Evolutionary conservation across 2,113 vertebrate species (phyloP).

Genomic region (Gracilinanus agilis): DNA sequence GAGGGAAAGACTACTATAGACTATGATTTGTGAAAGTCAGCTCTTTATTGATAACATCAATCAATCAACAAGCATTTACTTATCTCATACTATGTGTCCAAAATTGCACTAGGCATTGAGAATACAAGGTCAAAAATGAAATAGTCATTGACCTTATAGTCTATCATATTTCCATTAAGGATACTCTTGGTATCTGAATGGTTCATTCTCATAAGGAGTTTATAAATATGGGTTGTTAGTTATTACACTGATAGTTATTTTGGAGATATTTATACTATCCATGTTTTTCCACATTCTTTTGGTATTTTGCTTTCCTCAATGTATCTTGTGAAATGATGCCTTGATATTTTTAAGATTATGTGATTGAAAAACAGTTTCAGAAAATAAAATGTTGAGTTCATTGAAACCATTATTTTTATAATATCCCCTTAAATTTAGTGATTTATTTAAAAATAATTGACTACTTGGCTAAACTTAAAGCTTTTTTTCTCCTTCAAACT

Average conservation of each 20-base stretch:
- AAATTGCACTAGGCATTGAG: neutral
- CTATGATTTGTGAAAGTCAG: neutral
- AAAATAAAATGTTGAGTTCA: neutral
- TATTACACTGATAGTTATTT: neutral
- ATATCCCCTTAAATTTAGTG: neutral
- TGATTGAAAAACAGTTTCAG: neutral
- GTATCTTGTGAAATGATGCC: neutral
- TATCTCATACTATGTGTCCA: neutral
- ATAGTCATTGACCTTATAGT: neutral
- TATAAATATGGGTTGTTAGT: neutral
- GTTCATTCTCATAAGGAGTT: neutral
- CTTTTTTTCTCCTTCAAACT: neutral
- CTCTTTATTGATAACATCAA: neutral
- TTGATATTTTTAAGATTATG: neutral
- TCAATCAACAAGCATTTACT: neutral
- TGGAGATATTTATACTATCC: neutral
- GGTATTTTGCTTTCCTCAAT: neutral
- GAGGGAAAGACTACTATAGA: neutral
- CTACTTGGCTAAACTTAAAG: neutral
- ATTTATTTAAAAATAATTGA: neutral
- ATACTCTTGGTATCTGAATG: neutral
- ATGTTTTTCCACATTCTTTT: neutral
- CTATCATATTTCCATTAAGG: neutral
- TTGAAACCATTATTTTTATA: neutral
- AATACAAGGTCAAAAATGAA: neutral